Conservation (phyloP, 2,888 invertebrate genomes). For the Mimachlamys varia region DNA sequence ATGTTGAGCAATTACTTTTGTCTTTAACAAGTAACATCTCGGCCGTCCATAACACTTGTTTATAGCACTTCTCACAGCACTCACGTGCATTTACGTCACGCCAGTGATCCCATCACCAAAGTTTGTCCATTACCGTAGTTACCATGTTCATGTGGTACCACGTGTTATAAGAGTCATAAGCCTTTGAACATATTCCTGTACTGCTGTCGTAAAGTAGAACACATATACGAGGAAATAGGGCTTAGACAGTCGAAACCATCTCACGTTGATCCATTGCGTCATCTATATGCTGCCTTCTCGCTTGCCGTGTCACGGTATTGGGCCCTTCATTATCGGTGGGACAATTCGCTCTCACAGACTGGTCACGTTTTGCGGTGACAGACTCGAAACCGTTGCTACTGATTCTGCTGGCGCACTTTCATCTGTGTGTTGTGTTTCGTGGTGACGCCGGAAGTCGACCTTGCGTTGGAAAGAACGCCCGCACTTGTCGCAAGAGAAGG, state of each 20-base stretch:
- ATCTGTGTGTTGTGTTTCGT: constrained; percentile 94
- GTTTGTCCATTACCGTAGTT: not conserved
- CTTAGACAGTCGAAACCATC: not conserved
- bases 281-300: constrained; percentile 10
- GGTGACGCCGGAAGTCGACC: constrained; percentile 96
- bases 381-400: not conserved
- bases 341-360: not conserved
- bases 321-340: not conserved
- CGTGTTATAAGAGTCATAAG: not conserved
- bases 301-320: not conserved
- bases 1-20: not conserved
- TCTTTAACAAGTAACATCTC: constrained; percentile 1
- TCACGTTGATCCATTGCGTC: not conserved
- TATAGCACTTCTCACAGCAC: constrained; percentile 6
- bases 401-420: constrained; percentile 42
- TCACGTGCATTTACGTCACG: not conserved
- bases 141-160: not conserved
- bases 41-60: not conserved
- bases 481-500: constrained; percentile 97
- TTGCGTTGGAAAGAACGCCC: constrained; percentile 91
- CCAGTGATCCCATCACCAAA: not conserved
- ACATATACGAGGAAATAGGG: not conserved
- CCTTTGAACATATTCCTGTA: no score
- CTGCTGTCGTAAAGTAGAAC: no score
- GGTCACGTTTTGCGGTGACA: not conserved